Conservation (phyloP, 2,797 vertebrate genomes). For the Lerista edwardsae region DNA sequence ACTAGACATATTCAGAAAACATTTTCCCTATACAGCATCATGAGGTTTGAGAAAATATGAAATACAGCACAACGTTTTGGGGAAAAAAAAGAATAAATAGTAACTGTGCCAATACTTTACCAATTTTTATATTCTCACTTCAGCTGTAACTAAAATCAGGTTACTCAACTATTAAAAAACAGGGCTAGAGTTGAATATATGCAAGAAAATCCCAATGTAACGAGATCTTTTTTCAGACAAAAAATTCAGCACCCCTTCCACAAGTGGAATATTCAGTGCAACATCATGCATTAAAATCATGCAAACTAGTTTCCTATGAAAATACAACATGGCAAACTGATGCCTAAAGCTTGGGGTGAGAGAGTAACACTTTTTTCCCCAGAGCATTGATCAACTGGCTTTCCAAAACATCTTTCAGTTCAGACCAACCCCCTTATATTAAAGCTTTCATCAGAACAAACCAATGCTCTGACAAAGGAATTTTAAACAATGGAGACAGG, state of each 20-base stretch:
- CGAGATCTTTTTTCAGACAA: not conserved
- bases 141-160: not conserved
- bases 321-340: slow-evolving; percentile 71
- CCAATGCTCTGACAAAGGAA: not conserved
- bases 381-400: slow-evolving; percentile 16
- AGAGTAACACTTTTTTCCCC: slow-evolving; percentile 37
- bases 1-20: not conserved
- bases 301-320: slow-evolving; percentile 56
- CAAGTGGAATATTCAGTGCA: not conserved
- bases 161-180: not conserved
- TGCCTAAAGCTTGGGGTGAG: slow-evolving; percentile 17
- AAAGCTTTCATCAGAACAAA: slow-evolving; percentile 2
- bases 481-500: not conserved
- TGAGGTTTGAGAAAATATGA: not conserved
- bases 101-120: not conserved
- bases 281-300: slow-evolving; percentile 20
- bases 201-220: not conserved
- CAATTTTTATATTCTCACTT: not conserved
- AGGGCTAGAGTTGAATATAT: not conserved
- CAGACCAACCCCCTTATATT: slow-evolving; percentile 21
- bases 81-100: not conserved
- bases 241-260: not conserved
- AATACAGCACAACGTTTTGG: not conserved
- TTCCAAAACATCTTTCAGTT: slow-evolving; percentile 5
- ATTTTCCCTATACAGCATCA: slow-evolving; percentile 4